These are phyloP conservation scores for Chrysolina oricalcia DNA, from an alignment of 2,888 invertebrate species.

Conservation along the genomic window DNA sequence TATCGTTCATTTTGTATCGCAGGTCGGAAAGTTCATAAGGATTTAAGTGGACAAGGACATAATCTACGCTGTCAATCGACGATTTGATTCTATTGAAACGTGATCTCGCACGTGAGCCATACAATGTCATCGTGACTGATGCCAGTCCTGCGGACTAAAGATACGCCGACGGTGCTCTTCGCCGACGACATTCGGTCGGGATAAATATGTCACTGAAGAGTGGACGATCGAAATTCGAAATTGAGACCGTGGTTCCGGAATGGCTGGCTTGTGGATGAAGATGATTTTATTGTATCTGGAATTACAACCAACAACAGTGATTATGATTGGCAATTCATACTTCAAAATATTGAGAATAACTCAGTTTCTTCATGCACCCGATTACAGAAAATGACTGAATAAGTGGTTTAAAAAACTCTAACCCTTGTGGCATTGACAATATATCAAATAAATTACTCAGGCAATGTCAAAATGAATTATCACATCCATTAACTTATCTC, in stretches of 20 bases:
- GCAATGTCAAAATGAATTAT: no score
- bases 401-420: no score
- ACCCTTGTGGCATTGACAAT: no score
- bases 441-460: no score
- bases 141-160: constrained; percentile 47
- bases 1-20: constrained; percentile 31
- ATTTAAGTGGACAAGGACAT: constrained; percentile 63
- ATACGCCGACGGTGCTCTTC: constrained; percentile 38
- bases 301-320: no score
- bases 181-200: constrained; percentile 26
- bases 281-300: no score
- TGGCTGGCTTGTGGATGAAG: background rate
- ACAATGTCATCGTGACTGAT: constrained; percentile 64
- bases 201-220: constrained; percentile 28
- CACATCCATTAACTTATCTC: no score
- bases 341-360: no score
- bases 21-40: constrained; percentile 52
- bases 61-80: constrained; percentile 65
- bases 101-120: constrained; percentile 65
- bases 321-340: no score
- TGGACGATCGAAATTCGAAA: constrained; percentile 29
- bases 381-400: no score
- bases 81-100: constrained; percentile 62
- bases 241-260: constrained; percentile 37
- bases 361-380: no score